phyloP scores from a whole-genome alignment of 2,888 invertebrate genomes.

The Ametastegia equiseti region DNA sequence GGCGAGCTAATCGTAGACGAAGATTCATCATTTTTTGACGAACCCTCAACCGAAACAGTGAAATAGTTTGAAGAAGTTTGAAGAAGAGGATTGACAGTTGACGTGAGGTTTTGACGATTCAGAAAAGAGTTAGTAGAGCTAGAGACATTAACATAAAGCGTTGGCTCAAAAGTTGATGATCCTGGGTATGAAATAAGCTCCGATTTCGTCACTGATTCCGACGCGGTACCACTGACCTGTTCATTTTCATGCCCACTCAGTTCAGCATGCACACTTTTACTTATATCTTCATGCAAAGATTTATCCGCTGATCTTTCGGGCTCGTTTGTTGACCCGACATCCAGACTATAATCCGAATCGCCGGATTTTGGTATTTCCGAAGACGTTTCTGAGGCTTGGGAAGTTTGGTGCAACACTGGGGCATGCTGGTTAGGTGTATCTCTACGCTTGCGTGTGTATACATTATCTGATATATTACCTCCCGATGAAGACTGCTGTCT shows the following conservation, averaged over 20 bases:
- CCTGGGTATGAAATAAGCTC: not conserved
- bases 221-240: slow-evolving; percentile 27
- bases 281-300: slow-evolving; percentile 60
- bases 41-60: not conserved
- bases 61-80: slow-evolving; percentile 42
- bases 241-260: slow-evolving; percentile 54
- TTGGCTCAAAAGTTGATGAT: slow-evolving; percentile 24
- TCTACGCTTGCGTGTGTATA: slow-evolving; percentile 84
- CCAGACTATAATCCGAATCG: slow-evolving; percentile 53
- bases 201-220: not conserved
- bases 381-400: slow-evolving; percentile 57
- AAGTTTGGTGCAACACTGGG: slow-evolving; percentile 65
- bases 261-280: slow-evolving; percentile 58
- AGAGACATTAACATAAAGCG: slow-evolving; percentile 49
- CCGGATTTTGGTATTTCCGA: slow-evolving; percentile 62
- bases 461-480: slow-evolving; percentile 77
- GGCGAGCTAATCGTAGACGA: not conserved
- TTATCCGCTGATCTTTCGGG: slow-evolving; percentile 35
- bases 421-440: slow-evolving; percentile 82
- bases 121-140: slow-evolving; percentile 55
- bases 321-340: slow-evolving; percentile 1
- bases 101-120: slow-evolving; percentile 53
- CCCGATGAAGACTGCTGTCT: slow-evolving; percentile 72
- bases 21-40: not conserved
- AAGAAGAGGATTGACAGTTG: slow-evolving; percentile 49